Percentiles rank a stretch among this genome's conserved stretches.
These are phyloP conservation scores for Heterocephalus glaber DNA, from an alignment of 2,113 vertebrate genomes.

Conservation along the genomic window DNA sequence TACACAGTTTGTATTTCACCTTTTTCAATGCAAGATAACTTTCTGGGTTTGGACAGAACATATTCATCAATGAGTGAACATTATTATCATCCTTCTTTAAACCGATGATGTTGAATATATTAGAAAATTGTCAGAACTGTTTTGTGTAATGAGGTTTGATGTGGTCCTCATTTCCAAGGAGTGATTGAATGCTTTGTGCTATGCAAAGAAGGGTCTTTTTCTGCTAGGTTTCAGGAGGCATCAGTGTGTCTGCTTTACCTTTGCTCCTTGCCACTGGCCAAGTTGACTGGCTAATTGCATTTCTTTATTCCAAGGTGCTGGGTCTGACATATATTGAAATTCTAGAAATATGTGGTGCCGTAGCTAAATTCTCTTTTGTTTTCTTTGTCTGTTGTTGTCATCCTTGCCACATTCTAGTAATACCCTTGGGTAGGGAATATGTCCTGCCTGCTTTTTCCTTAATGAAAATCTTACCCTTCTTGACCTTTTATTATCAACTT, in stretches of 20 bases:
- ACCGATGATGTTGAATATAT: not conserved
- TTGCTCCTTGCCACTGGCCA: not conserved
- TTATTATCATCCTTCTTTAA: not conserved
- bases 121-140: not conserved
- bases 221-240: not conserved
- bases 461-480: not conserved
- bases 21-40: not conserved
- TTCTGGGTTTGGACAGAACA: not conserved
- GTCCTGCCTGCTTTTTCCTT: not conserved
- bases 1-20: not conserved
- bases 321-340: not conserved
- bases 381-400: not conserved
- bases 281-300: not conserved
- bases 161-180: not conserved
- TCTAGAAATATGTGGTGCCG: not conserved
- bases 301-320: not conserved
- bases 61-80: not conserved
- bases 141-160: not conserved
- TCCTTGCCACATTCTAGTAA: not conserved
- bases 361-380: not conserved
- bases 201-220: not conserved
- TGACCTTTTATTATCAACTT: not conserved
- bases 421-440: not conserved
- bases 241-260: not conserved
- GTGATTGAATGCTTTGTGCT: not conserved